Evolutionary conservation across 2,888 invertebrate species (phyloP), one percentile per base, ranked within the genome.

Genomic region (Drosophila neotestacea): DNA sequence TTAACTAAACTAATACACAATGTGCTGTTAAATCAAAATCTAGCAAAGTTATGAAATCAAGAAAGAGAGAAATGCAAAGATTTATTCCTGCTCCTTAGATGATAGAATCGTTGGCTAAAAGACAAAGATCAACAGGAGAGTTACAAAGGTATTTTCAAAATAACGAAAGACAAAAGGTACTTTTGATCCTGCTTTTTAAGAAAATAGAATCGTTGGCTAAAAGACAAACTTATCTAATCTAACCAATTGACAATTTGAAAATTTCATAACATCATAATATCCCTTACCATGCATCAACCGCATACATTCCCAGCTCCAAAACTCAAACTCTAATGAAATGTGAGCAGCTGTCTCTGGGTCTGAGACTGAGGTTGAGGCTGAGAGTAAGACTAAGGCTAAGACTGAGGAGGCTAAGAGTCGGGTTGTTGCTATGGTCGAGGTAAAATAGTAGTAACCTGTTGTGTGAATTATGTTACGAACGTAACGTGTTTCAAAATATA

Each of bases 401-500:
- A 27, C 46, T 27, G 41, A 42, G 55, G 38, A 46, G 56, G 1
- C 28, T n/a, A 38, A 48, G n/a, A 52, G 27, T 28, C 30, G n/a
- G 34, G 56, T 36, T 75, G 66, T 70, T 65, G 74, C 71, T 59
- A 77, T 41, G 66, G 48, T 61, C 54, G 58, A 56, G 46, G 39
- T 52, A 58, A 55, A 36, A 55, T 32, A 32, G 39, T 60, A 58
- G 85, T 88, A 88, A 85, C 88, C 89, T 87, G 87, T 88, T 87
- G 89, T 90, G 90, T 89, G 91, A 91, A 91, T 91, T 91, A 89
- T 91, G 90, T 91, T 91, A 91, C 91, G 89, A 90, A 90, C 91
- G 91, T 91, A 91, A 91, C 91, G 88, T 91, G 90, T 91, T 91
- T 91, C 91, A 90, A 91, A 91, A 91, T 91, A 91, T 91, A 91